Evolutionary conservation across 2,888 invertebrate genomes (phyloP), one percentile per base, ranked within the genome.

Genomic region (Thalpophila matura): DNA sequence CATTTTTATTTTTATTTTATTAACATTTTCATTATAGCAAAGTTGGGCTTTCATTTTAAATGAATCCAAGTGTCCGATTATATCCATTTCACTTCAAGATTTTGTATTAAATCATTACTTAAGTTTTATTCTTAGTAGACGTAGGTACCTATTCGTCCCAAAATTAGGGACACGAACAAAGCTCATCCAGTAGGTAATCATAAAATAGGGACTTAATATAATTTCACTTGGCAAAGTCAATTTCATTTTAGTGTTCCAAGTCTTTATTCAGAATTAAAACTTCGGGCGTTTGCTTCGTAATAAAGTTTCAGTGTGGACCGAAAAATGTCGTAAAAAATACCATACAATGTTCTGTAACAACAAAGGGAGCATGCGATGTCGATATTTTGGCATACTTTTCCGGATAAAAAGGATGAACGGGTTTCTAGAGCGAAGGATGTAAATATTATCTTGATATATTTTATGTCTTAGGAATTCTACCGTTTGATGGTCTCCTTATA

Each of bases 191-290:
- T 60, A n/a, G n/a, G n/a, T n/a, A 43, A 60, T 78, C 59, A 78
- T 77, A 77, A 77, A 77, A 77, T 74, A 55, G 54, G 51, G 74
- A 59, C 66, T 69, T 77, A 64, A 74, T 71, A 71, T 67, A 74
- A 77, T 71, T 77, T 74, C 66, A 71, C 71, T 77, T 77, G 64
- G 51, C 18, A 65, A 78, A 78, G 79, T 63, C 79, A 68, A 74
- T 78, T 78, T 54, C 72, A 74, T 72, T 77, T 77, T 78, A 78
- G 77, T 68, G 68, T 68, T 77, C 70, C 38, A 56, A 74, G 64
- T 64, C 67, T 65, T 78, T 78, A 74, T 77, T 58, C 63, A 64
- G 73, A 68, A 75, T 75, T 79, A 77, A 79, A 78, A 77, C 75
- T 72, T 77, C n/a, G 78, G 14, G 56, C 74, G 58, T 77, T 77